A percentile compares a stretch with the other conserved stretches of the same genome.
These are phyloP conservation scores for Zapus hudsonius DNA, from an alignment of 2,113 vertebrate genomes.

Conservation along the genomic window DNA sequence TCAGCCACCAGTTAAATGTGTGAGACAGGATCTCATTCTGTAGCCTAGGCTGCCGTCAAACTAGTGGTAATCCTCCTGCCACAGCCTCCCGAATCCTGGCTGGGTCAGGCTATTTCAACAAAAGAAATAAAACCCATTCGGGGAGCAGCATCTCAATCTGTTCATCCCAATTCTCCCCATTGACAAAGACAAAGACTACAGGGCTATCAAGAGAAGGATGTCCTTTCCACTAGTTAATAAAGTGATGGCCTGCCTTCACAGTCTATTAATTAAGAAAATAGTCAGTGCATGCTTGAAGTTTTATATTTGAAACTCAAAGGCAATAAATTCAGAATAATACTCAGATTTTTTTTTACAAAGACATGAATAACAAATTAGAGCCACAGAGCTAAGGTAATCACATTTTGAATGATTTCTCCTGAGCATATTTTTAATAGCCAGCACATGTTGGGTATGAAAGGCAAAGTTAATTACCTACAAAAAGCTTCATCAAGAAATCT, in stretches of 20 bases:
- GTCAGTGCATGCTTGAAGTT: slow-evolving; percentile 61
- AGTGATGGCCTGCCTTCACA: slow-evolving; percentile 35
- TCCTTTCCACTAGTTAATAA: slow-evolving; percentile 56
- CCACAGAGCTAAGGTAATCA: slow-evolving; percentile 77
- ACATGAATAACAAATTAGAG: slow-evolving; percentile 78
- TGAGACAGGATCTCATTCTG: not conserved
- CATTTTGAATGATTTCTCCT: slow-evolving; percentile 80
- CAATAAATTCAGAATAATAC: slow-evolving; percentile 64
- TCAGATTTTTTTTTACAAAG: slow-evolving; percentile 71
- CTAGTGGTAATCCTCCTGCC: not conserved
- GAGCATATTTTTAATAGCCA: slow-evolving; percentile 73
- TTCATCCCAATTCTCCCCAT: not conserved
- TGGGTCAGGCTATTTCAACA: slow-evolving; percentile 30
- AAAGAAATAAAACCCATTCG: slow-evolving; percentile 47
- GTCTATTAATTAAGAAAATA: slow-evolving; percentile 72
- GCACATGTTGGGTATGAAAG: slow-evolving; percentile 59
- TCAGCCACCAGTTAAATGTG: not conserved
- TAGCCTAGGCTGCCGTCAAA: not conserved
- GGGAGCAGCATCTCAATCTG: slow-evolving; percentile 16
- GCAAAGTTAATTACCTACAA: slow-evolving; percentile 68
- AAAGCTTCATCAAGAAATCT: slow-evolving; percentile 70
- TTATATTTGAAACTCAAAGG: slow-evolving; percentile 70
- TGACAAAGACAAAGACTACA: slow-evolving; percentile 14
- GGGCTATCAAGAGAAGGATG: slow-evolving; percentile 29
- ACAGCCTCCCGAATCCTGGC: not conserved